Percentiles rank a stretch among this genome's conserved stretches.
Evolutionary conservation across 2,113 vertebrate genomes (phyloP).

Genomic region (Larimichthys polyactis): DNA sequence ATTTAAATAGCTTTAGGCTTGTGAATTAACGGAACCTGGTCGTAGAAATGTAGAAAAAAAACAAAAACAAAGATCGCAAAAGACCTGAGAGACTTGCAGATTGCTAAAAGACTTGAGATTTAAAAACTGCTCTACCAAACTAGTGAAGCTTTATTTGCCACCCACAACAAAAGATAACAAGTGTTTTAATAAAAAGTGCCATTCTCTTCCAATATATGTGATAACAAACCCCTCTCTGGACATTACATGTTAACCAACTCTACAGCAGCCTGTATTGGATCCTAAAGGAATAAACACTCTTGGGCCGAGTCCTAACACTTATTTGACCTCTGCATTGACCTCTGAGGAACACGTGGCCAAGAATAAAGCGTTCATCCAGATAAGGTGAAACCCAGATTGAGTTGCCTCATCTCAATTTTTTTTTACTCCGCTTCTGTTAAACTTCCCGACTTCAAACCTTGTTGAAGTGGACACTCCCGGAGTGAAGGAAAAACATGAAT

Average conservation of each 20-base stretch:
- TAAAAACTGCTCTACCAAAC: background rate
- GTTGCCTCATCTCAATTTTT: slow-evolving; percentile 49
- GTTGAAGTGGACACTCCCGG: slow-evolving; percentile 49
- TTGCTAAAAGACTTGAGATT: background rate
- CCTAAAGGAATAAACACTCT: background rate
- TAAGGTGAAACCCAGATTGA: slow-evolving; percentile 38
- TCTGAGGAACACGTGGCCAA: slow-evolving; percentile 1
- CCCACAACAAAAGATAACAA: background rate
- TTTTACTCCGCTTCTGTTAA: slow-evolving; percentile 55
- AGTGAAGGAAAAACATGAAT: slow-evolving; percentile 65
- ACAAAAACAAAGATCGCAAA: too few relatives aligned
- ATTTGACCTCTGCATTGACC: slow-evolving; percentile 29
- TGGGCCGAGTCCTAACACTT: slow-evolving; percentile 21
- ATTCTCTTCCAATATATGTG: background rate
- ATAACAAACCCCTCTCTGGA: background rate
- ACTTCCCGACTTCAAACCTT: slow-evolving; percentile 67
- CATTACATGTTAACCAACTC: slow-evolving; percentile 6
- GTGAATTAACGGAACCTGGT: background rate
- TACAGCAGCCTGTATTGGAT: background rate
- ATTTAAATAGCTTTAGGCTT: background rate
- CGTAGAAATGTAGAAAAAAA: too few relatives aligned
- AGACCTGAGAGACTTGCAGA: too few relatives aligned
- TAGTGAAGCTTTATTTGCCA: background rate
- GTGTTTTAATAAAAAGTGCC: background rate
- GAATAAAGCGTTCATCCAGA: slow-evolving; percentile 39